Conservation (phyloP, 2,888 invertebrate genomes). For the Drosophila robusta region DNA sequence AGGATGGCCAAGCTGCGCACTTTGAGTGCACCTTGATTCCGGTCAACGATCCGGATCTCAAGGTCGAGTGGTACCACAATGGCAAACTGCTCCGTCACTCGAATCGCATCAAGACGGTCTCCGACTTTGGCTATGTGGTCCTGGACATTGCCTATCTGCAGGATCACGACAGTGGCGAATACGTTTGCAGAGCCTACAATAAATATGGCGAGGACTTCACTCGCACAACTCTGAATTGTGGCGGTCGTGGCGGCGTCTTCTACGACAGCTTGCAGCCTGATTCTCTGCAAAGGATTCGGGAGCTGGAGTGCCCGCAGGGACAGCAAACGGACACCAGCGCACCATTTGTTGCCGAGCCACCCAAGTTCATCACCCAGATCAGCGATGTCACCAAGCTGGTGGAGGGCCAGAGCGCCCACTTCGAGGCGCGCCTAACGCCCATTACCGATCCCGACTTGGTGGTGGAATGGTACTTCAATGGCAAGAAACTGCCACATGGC, state of each 20-base stretch:
- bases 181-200: conserved; percentile 95
- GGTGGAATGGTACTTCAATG: conserved; percentile 98
- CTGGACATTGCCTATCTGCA: conserved; percentile 97
- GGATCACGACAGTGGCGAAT: conserved; percentile 96
- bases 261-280: conserved; percentile 96
- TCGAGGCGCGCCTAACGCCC: conserved; percentile 96
- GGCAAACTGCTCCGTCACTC: conserved; percentile 95
- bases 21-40: conserved; percentile 98
- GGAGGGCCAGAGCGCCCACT: conserved; percentile 98
- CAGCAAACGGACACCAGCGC: conserved; percentile 87
- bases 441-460: conserved; percentile 97
- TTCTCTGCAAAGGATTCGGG: conserved; percentile 94
- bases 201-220: conserved; percentile 96
- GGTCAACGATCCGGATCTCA: conserved; percentile 96
- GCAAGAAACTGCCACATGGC: conserved; percentile 95
- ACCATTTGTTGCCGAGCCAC: conserved; percentile 91
- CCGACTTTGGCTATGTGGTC: conserved; percentile 97
- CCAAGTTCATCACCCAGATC: conserved; percentile 95
- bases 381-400: conserved; percentile 93
- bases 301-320: conserved; percentile 90
- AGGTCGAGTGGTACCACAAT: conserved; percentile 98
- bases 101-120: conserved; percentile 95
- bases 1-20: conserved; percentile 97
- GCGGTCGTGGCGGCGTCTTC: conserved; percentile 94
- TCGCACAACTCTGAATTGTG: conserved; percentile 93